phyloP scores from a whole-genome alignment of 2,113 vertebrate genomes.

The Melanerpes formicivorus region DNA sequence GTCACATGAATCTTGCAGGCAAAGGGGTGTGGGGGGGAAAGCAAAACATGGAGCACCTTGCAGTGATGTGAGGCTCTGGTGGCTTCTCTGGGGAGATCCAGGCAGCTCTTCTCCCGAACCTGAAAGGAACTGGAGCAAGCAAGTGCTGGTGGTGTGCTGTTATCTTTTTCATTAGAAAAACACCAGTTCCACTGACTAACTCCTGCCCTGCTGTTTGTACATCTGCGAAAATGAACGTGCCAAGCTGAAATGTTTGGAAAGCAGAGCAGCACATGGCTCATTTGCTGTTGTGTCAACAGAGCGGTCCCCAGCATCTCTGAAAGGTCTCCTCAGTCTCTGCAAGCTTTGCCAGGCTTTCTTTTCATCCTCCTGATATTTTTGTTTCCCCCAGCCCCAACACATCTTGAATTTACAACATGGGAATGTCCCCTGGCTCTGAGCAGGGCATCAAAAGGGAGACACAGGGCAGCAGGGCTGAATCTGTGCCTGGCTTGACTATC shows the following conservation, averaged over 20 bases:
- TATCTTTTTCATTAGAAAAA: not conserved
- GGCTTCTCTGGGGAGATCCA: not conserved
- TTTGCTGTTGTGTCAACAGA: not conserved
- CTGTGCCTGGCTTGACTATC: not conserved
- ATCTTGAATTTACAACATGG: not conserved
- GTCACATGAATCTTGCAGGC: not conserved
- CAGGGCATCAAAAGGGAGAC: not conserved
- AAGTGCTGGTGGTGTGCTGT: not conserved
- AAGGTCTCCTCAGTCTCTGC: not conserved
- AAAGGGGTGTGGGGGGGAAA: not conserved
- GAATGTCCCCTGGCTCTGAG: not conserved
- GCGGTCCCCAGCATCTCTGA: not conserved
- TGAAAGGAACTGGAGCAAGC: not conserved
- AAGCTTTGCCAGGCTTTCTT: not conserved
- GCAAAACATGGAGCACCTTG: not conserved
- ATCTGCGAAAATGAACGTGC: not conserved
- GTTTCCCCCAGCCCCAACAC: not conserved
- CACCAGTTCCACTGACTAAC: not conserved
- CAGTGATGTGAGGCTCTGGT: not conserved
- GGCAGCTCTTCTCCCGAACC: not conserved
- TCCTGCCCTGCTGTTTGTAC: not conserved
- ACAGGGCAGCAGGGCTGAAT: not conserved
- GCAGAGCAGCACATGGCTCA: not conserved
- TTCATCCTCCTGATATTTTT: not conserved
- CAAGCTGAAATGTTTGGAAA: slow-evolving; percentile 6